Conservation (phyloP, 2,797 vertebrate species). For the Streptopelia turtur region DNA sequence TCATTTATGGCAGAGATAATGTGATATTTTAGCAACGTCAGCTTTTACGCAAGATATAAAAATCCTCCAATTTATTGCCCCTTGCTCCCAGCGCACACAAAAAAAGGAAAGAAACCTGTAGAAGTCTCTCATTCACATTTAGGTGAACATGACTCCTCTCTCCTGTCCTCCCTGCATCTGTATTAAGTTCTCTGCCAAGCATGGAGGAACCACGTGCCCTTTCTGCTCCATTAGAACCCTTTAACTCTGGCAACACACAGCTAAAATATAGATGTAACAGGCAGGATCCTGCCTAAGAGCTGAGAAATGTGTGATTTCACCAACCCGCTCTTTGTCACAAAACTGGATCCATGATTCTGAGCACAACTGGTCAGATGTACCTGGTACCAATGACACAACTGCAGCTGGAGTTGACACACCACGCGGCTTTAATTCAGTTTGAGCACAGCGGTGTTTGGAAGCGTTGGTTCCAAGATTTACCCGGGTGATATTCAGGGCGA, state of each 20-base stretch:
- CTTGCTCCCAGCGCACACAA: not conserved
- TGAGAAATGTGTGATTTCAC: not conserved
- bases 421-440: not conserved
- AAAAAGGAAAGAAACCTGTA: not conserved
- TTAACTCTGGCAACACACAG: not conserved
- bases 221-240: not conserved
- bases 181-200: not conserved
- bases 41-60: conserved; percentile 29
- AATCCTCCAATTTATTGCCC: not conserved
- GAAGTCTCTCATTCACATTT: not conserved
- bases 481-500: not conserved
- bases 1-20: conserved; percentile 40
- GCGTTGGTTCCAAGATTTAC: not conserved
- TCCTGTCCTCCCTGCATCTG: rapidly evolving
- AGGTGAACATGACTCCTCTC: not conserved
- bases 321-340: not conserved
- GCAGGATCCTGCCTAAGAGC: not conserved
- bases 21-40: conserved; percentile 44
- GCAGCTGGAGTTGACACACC: not conserved
- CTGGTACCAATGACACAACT: not conserved
- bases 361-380: not conserved
- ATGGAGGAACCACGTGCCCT: not conserved
- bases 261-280: not conserved
- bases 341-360: not conserved
- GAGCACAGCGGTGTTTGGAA: not conserved